These are phyloP conservation scores for Mormyrus lacerda DNA, from an alignment of 2,113 vertebrate species.

Conservation along the genomic window DNA sequence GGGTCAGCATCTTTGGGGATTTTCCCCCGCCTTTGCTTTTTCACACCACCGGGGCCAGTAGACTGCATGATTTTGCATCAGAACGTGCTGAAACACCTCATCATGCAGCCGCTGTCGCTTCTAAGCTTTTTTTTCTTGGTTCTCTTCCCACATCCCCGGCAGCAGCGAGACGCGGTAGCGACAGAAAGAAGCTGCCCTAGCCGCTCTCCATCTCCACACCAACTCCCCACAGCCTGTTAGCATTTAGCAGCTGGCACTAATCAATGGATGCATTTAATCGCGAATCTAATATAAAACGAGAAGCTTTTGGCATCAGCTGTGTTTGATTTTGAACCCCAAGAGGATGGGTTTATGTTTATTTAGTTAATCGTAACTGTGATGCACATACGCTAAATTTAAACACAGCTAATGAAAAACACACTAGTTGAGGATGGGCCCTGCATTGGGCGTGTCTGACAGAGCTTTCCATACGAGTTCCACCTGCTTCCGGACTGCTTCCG, in stretches of 20 bases:
- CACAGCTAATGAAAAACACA: not conserved
- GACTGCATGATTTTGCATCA: not conserved
- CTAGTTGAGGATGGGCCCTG: not conserved
- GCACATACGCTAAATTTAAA: not conserved
- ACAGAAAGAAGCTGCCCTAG: not conserved
- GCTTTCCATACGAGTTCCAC: not conserved
- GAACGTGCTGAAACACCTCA: not conserved
- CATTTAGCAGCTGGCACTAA: not conserved
- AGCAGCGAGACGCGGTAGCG: not conserved
- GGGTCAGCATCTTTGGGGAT: not conserved
- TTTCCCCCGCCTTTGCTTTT: not conserved
- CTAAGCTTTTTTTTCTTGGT: not conserved
- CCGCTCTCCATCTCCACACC: not conserved
- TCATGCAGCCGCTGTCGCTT: not conserved
- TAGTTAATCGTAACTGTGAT: not conserved
- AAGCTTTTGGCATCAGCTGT: not conserved
- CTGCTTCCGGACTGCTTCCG: not conserved
- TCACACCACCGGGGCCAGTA: too few species aligned
- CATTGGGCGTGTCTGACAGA: not conserved
- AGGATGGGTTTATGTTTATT: not conserved
- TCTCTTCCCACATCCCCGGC: not conserved
- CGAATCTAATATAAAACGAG: not conserved
- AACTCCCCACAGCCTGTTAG: not conserved
- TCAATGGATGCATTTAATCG: slow-evolving; percentile 9
- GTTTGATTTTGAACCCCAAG: not conserved